These are phyloP conservation scores for Andrena dorsata DNA, from an alignment of 2,888 invertebrate genomes.

Conservation along the genomic window DNA sequence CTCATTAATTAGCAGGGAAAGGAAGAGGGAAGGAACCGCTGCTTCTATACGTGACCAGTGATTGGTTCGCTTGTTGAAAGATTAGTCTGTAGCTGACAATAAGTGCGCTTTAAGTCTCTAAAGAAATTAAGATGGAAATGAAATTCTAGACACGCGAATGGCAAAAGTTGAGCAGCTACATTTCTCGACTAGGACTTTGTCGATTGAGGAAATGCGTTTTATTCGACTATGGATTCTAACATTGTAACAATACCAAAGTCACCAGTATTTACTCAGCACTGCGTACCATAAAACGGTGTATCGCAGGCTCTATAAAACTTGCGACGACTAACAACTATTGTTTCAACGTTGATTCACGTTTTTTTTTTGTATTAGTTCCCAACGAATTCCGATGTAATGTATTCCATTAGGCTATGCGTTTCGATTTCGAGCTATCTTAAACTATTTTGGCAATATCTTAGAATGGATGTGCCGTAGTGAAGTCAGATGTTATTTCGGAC, in stretches of 20 bases:
- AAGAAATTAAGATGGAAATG: slow-evolving; percentile 16
- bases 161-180: slow-evolving; percentile 52
- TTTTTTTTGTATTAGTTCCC: slow-evolving; percentile 20
- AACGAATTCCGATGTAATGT: slow-evolving; percentile 16
- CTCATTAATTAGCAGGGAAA: slow-evolving; percentile 4
- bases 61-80: slow-evolving; percentile 35
- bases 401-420: slow-evolving; percentile 24
- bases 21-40: not conserved
- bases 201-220: slow-evolving; percentile 11
- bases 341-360: slow-evolving; percentile 7
- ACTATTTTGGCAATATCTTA: slow-evolving; percentile 25
- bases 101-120: slow-evolving; percentile 57
- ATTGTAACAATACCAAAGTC: slow-evolving; percentile 47
- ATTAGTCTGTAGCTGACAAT: slow-evolving; percentile 66
- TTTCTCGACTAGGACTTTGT: slow-evolving; percentile 25
- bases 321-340: slow-evolving; percentile 24
- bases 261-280: slow-evolving; percentile 35
- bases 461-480: slow-evolving; percentile 24
- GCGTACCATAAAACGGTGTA: slow-evolving; percentile 21
- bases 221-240: slow-evolving; percentile 39
- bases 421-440: slow-evolving; percentile 19
- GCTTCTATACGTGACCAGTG: slow-evolving; percentile 18
- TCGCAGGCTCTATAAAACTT: slow-evolving; percentile 23
- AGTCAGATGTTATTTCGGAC: slow-evolving; percentile 20
- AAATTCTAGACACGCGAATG: slow-evolving; percentile 47